Evolutionary conservation across 1,140 invertebrate species (phyloP), one percentile per base, ranked within the genome.

Genomic region (Gonioctena quinquepunctata): DNA sequence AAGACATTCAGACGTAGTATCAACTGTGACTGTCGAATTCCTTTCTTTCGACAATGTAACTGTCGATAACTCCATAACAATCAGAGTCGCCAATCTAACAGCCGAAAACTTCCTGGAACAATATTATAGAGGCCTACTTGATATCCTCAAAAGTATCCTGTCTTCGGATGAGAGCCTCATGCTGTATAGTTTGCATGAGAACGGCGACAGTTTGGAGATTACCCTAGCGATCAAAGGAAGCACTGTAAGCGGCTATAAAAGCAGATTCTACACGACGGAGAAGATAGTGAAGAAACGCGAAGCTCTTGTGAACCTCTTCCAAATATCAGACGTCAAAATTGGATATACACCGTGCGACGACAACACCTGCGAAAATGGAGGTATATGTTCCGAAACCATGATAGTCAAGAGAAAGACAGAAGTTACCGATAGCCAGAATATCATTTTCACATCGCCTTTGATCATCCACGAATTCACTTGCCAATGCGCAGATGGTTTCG

Each of bases 11-110:
- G 90, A 95, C 82, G 96, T 97, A 0, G 84, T 90, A 18, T 97
- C 95, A 4, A 93, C 91, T 21, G 90, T 96, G 1, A 91, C 90
- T 2, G 88, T 97, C 0, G 90, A 94, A 80, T 95, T 96, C 76
- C 84, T 92, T 28, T 86, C 87, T 13, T 94, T 96, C 78, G 89
- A 91, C 70, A 96, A 96, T 79, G 79, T 82, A 7, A 96, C 94
- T 0, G 86, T 98, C 7, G 90, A 93, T 56, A 93, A 96, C 80
- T 94, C 93, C 11, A 84, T 96, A 1, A 92, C 92, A 0, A 79
- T 96, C 11, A 87, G 91, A 74, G 86, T 96, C 28, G 79, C 86
- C 2, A 93, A 94, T 77, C 88, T 92, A 68, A 91, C 88, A 1
- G 89, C 93, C 0, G 84, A 88, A 6, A 84, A 90, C 49, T 96